Percentiles rank a stretch among this genome's conserved stretches.
These are phyloP conservation scores for Rhodinocichla rosea DNA, from an alignment of 2,113 vertebrate genomes.

Conservation along the genomic window DNA sequence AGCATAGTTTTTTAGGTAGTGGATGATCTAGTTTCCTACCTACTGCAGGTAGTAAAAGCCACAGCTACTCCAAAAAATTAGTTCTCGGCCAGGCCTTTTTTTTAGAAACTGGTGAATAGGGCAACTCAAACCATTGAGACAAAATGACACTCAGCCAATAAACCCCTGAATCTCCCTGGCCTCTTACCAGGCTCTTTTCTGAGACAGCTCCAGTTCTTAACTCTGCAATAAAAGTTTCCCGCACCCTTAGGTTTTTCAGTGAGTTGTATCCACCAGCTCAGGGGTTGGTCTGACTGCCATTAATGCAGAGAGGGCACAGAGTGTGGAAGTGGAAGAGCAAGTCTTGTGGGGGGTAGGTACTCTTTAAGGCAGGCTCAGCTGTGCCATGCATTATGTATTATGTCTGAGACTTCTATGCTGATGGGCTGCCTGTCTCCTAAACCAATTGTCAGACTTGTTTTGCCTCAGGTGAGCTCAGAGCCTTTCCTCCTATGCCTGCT, in stretches of 20 bases:
- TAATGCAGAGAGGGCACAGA: background rate
- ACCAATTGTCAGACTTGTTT: background rate
- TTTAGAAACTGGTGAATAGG: background rate
- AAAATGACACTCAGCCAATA: background rate
- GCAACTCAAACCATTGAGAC: background rate
- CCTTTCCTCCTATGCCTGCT: background rate
- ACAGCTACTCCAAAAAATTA: background rate
- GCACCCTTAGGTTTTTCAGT: background rate
- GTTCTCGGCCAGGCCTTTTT: accelerated
- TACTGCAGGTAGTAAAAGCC: background rate
- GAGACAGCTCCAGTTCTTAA: background rate
- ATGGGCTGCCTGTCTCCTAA: background rate
- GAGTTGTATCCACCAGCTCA: background rate
- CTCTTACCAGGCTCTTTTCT: background rate
- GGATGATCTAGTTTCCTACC: background rate
- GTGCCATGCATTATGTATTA: background rate
- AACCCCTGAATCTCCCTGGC: background rate
- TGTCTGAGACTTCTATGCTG: background rate
- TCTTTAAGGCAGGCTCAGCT: background rate
- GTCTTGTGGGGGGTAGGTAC: background rate
- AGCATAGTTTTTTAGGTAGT: background rate
- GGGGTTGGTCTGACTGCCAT: background rate
- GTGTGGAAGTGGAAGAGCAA: background rate
- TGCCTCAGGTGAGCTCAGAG: background rate
- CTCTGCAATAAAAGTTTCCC: background rate